Conservation (phyloP, 2,888 invertebrate species). For the Hypolimnas misippus region DNA sequence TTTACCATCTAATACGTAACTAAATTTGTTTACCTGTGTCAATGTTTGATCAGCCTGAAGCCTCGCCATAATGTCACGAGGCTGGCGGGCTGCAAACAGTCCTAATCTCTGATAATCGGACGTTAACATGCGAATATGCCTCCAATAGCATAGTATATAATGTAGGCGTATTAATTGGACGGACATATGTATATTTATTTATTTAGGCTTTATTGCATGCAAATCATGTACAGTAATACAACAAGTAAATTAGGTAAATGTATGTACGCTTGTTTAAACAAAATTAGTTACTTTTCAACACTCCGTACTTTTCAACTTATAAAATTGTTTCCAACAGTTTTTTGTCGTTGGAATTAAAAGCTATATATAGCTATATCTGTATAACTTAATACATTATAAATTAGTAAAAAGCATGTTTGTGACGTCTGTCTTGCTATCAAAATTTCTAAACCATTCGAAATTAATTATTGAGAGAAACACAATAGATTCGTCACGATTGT, state of each 20-base stretch:
- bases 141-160: not conserved
- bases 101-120: constrained; percentile 57
- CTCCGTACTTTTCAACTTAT: too few relatives aligned
- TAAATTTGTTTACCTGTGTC: constrained; percentile 36
- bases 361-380: too few relatives aligned
- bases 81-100: constrained; percentile 50
- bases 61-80: constrained; percentile 53
- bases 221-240: not conserved
- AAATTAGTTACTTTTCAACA: too few relatives aligned
- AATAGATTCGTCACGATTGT: constrained; percentile 62
- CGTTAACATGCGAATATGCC: constrained; percentile 47
- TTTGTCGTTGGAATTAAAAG: too few relatives aligned
- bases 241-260: too few relatives aligned
- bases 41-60: constrained; percentile 45
- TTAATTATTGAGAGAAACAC: constrained; percentile 11
- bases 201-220: not conserved
- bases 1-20: constrained; percentile 20
- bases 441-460: not conserved
- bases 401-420: too few relatives aligned
- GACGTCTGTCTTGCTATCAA: not conserved
- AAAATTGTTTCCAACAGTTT: too few relatives aligned
- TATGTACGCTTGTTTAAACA: too few relatives aligned
- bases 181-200: not conserved
- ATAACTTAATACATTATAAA: too few relatives aligned
- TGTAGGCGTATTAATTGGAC: not conserved